Evolutionary conservation across 2,113 vertebrate genomes (phyloP).

Genomic region (Mungos mungo): DNA sequence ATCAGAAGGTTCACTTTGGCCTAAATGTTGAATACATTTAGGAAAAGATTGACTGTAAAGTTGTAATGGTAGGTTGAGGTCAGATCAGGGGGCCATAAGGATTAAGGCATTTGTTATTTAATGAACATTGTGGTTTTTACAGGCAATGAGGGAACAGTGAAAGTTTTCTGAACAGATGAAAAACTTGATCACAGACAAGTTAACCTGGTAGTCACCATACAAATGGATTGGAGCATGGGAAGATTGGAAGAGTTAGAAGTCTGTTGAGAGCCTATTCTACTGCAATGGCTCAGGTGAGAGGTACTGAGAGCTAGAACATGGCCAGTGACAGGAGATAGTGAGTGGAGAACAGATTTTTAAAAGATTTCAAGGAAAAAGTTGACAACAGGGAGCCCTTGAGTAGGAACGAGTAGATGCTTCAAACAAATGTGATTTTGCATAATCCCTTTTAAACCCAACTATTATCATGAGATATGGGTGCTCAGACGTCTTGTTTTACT

Average conservation of each 20-base stretch:
- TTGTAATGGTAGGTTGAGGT: neutral
- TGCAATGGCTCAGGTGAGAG: neutral
- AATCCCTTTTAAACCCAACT: neutral
- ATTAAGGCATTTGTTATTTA: neutral
- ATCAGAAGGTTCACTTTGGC: neutral
- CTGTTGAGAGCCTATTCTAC: neutral
- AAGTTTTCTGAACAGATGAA: slow-evolving; percentile 39
- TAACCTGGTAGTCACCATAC: neutral
- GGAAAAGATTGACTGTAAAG: neutral
- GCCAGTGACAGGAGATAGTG: neutral
- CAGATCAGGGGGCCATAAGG: neutral
- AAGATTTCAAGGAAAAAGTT: neutral
- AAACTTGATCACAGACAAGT: slow-evolving; percentile 25
- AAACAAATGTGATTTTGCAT: neutral
- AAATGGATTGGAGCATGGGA: neutral
- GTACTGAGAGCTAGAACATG: neutral
- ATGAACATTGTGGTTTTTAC: neutral
- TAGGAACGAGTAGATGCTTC: neutral
- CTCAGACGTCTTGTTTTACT: neutral
- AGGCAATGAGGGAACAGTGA: neutral
- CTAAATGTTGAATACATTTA: neutral
- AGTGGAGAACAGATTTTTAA: neutral
- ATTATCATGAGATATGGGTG: neutral
- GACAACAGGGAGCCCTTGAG: neutral
- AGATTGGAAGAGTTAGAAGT: neutral